Evolutionary conservation across 1,140 invertebrate genomes (phyloP).

Genomic region (Psix sp.): DNA sequence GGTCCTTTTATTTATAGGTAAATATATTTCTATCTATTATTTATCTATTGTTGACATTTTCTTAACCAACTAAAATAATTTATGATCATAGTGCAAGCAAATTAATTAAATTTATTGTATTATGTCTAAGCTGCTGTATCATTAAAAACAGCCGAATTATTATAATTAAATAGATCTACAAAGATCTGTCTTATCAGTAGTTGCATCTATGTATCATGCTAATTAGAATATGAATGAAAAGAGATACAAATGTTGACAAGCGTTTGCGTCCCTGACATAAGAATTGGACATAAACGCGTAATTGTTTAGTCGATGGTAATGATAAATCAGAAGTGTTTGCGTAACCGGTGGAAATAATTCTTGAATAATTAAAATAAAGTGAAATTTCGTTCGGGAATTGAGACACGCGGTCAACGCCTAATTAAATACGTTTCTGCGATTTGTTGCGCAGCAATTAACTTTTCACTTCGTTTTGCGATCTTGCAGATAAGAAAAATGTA

Average conservation of each 20-base stretch:
- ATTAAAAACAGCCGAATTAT: no score
- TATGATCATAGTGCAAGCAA: no score
- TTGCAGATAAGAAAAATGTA: conserved; percentile 7
- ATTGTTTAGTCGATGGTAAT: conserved; percentile 28
- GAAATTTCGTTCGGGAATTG: conserved; percentile 8
- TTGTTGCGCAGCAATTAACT: conserved; percentile 19
- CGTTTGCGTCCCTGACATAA: conserved; percentile 17
- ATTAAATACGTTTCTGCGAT: conserved; percentile 20
- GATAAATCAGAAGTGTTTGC: conserved; percentile 11
- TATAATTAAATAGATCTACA: no score
- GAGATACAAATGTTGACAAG: not conserved
- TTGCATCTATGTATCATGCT: no score
- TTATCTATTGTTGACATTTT: no score
- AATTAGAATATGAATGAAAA: no score
- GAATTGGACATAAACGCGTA: not conserved
- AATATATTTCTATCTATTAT: no score
- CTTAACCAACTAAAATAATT: no score
- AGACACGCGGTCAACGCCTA: conserved; percentile 7
- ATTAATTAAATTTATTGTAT: no score
- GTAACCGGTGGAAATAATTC: conserved; percentile 14
- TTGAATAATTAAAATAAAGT: conserved; percentile 15
- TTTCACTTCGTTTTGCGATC: conserved; percentile 5
- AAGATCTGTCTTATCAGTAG: no score
- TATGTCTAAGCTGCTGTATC: no score
- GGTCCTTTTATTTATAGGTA: conserved; percentile 92